Evolutionary conservation across 1,140 invertebrate species (phyloP).

Genomic region (Telenomus remus): DNA sequence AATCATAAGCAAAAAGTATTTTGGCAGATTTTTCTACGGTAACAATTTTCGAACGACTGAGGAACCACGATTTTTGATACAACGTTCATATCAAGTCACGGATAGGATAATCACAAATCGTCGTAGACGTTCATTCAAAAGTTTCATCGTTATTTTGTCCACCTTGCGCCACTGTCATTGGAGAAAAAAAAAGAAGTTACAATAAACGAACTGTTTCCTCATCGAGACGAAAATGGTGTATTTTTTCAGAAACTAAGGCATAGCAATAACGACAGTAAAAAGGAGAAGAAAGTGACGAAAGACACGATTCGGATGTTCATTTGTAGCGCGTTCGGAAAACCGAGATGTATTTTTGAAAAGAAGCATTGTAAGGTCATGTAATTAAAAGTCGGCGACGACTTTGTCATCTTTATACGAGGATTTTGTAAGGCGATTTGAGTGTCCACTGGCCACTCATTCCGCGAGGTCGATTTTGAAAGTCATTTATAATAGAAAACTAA

Average conservation of each 20-base stretch:
- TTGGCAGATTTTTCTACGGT: conserved; percentile 39
- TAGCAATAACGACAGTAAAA: too few species aligned
- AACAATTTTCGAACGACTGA: conserved; percentile 7
- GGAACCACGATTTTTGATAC: not conserved
- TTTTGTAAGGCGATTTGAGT: conserved; percentile 32
- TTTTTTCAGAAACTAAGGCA: too few species aligned
- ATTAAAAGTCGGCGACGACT: conserved; percentile 40
- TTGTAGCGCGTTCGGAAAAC: too few species aligned
- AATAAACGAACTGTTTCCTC: conserved; percentile 4
- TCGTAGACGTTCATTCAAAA: too few species aligned
- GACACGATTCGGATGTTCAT: too few species aligned
- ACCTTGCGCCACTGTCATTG: too few species aligned
- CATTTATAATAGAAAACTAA: conserved; percentile 16
- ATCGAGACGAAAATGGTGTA: not conserved
- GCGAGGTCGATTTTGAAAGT: conserved; percentile 20
- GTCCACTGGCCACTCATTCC: too few species aligned
- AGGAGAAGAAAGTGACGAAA: too few species aligned
- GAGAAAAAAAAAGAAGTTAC: too few species aligned
- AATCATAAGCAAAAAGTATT: conserved; percentile 30
- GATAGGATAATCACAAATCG: too few species aligned
- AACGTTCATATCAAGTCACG: not conserved
- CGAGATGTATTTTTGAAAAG: conserved; percentile 36
- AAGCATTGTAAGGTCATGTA: conserved; percentile 46
- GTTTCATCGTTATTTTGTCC: too few species aligned
- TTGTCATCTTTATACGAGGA: conserved; percentile 35